Evolutionary conservation across 2,888 invertebrate species (phyloP).

Genomic region (Microchrysa polita): DNA sequence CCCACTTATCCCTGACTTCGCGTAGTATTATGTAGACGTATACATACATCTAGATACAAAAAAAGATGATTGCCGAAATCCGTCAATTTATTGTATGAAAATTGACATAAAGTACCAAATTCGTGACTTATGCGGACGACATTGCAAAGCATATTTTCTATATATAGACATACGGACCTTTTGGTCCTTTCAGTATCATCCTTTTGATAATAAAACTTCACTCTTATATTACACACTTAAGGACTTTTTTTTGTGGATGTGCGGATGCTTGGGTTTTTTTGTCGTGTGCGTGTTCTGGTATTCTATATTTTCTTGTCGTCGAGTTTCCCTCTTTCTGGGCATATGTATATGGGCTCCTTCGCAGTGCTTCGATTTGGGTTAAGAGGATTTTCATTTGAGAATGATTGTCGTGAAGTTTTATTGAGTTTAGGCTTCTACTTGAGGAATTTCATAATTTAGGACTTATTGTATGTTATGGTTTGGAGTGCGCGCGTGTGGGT

Average conservation of each 20-base stretch:
- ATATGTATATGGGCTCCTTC: too few relatives aligned
- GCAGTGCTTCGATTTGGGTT: slow-evolving; percentile 26
- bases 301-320: neutral
- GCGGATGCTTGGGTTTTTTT: neutral
- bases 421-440: slow-evolving; percentile 29
- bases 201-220: slow-evolving; percentile 14
- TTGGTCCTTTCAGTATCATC: neutral
- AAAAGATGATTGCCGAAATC: slow-evolving; percentile 44
- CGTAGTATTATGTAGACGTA: too few relatives aligned
- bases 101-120: slow-evolving; percentile 49
- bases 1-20: slow-evolving; percentile 1
- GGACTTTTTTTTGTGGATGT: slow-evolving; percentile 7
- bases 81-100: slow-evolving; percentile 47
- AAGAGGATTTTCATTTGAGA: slow-evolving; percentile 38
- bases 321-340: neutral
- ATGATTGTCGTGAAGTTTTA: slow-evolving; percentile 32
- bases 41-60: slow-evolving; percentile 1
- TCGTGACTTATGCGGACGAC: slow-evolving; percentile 41
- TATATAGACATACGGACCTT: slow-evolving; percentile 19
- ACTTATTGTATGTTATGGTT: slow-evolving; percentile 24
- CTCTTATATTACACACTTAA: neutral
- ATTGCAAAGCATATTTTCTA: slow-evolving; percentile 25
- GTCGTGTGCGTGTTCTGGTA: neutral
- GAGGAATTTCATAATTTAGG: slow-evolving; percentile 27
- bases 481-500: too few relatives aligned